Base-by-base conservation (phyloP, 2,888 invertebrate species). In the Hirtodrosophila confusa region DNA sequence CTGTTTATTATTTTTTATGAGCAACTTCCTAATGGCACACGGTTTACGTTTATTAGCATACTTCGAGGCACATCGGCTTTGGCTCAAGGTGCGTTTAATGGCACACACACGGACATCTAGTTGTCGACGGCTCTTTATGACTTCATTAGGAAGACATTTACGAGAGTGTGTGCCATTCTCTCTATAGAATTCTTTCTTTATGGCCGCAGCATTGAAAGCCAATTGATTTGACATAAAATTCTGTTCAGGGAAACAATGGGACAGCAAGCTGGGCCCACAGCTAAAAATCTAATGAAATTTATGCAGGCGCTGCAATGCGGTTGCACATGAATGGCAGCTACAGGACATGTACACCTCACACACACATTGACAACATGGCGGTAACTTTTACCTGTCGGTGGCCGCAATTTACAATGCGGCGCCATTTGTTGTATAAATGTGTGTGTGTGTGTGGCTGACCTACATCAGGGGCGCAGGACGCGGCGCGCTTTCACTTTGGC, bases 41-140 rank as follows among this genome's bases (percentile, higher is more conserved):
- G 84, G 68, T 75, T 86, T 80, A 75, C 78, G 86, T 86, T 82
- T 86, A 86, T 82, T 83, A 86, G 78, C 86, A 80, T 82, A 86
- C 82, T 80, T 82, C 66, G 61, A 69, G 71, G 68, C 76, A 41
- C 72, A 70, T 80, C 69, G 80, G 67, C 69, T 66, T 50, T 11
- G 53, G 41, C 50, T 50, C 44, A 74, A 72, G 71, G 71, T 72
- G 75, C 75, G 69, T 48, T 63, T 69, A 62, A 74, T 66, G 76
- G 75, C 76, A 47, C 33, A 7, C 39, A 60, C 50, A 40, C 39
- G 79, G 69, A 37, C 86, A 75, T 70, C 80, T 68, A 79, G 80
- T 69, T 74, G 84, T 66, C 66, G 83, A 50, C 43, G 78, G 69
- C 78, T 70, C 84, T 84, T 82, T 82, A 82, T 75, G 82, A 84